phyloP scores from a whole-genome alignment of 1,140 invertebrate genomes.

The Choristoneura fumiferana region DNA sequence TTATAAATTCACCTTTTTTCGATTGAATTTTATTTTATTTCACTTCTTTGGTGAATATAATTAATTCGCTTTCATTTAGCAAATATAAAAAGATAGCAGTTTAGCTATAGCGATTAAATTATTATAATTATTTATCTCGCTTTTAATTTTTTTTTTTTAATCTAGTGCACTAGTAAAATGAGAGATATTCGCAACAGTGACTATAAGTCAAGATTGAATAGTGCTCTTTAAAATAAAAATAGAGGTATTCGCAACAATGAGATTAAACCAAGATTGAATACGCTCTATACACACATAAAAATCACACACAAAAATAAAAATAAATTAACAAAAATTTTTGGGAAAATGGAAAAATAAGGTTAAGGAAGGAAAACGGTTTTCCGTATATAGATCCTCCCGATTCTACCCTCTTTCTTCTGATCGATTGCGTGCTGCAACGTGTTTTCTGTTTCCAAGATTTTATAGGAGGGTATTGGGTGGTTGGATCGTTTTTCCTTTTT shows the following conservation, averaged over 20 bases:
- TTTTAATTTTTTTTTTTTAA: neutral
- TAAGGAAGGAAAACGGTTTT: slow-evolving; percentile 11
- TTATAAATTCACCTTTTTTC: neutral
- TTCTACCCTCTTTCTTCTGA: neutral
- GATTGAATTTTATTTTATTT: neutral
- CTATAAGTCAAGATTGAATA: too few relatives aligned
- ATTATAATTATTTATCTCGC: neutral
- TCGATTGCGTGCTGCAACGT: too few relatives aligned
- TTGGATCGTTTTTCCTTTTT: too few relatives aligned
- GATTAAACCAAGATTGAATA: neutral
- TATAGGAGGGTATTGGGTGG: neutral
- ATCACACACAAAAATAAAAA: neutral
- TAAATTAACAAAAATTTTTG: neutral
- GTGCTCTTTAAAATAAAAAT: too few relatives aligned
- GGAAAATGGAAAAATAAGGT: neutral
- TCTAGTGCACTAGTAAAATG: neutral
- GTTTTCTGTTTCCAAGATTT: neutral
- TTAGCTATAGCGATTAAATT: neutral
- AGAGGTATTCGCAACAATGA: neutral
- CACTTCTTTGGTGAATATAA: too few relatives aligned
- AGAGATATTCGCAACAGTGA: too few relatives aligned
- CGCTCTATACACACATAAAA: slow-evolving; percentile 1
- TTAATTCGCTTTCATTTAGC: too few relatives aligned
- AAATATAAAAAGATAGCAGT: too few relatives aligned
- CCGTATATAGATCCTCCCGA: slow-evolving; percentile 15